Conservation (phyloP, 2,888 invertebrate genomes). For the Hermodice carunculata region DNA sequence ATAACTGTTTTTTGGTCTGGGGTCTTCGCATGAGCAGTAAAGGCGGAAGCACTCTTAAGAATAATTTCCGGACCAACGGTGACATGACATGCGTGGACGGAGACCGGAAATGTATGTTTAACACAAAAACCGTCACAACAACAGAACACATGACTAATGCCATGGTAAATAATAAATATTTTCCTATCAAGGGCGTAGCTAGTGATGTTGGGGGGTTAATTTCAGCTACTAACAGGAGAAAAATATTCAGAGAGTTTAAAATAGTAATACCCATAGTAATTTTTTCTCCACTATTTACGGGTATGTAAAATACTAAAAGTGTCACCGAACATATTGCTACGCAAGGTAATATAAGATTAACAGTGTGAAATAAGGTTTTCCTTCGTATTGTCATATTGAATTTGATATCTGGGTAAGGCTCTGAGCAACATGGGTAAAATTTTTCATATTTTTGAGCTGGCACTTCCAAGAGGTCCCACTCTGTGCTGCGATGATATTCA, state of each 20-base stretch:
- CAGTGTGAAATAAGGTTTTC: constrained; percentile 91
- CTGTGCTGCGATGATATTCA: constrained; percentile 67
- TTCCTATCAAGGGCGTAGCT: constrained; percentile 96
- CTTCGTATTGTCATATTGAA: constrained; percentile 69
- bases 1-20: constrained; percentile 17
- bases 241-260: constrained; percentile 98
- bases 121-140: constrained; percentile 96
- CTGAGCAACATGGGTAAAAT: constrained; percentile 73
- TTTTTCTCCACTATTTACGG: constrained; percentile 98
- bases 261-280: constrained; percentile 97
- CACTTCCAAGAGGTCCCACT: constrained; percentile 75
- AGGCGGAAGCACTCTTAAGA: constrained; percentile 93
- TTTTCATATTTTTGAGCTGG: constrained; percentile 70
- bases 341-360: constrained; percentile 96
- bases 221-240: constrained; percentile 97
- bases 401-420: constrained; percentile 71
- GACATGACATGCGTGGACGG: constrained; percentile 99
- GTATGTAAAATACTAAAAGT: constrained; percentile 96
- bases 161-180: constrained; percentile 96
- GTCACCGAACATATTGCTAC: constrained; percentile 97
- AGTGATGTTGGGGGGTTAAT: constrained; percentile 98
- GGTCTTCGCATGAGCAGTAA: constrained; percentile 93
- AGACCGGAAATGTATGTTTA: constrained; percentile 97
- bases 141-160: constrained; percentile 95
- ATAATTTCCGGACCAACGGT: constrained; percentile 95